phyloP scores from a whole-genome alignment of 2,113 vertebrate species.

The Macquaria australasica region DNA sequence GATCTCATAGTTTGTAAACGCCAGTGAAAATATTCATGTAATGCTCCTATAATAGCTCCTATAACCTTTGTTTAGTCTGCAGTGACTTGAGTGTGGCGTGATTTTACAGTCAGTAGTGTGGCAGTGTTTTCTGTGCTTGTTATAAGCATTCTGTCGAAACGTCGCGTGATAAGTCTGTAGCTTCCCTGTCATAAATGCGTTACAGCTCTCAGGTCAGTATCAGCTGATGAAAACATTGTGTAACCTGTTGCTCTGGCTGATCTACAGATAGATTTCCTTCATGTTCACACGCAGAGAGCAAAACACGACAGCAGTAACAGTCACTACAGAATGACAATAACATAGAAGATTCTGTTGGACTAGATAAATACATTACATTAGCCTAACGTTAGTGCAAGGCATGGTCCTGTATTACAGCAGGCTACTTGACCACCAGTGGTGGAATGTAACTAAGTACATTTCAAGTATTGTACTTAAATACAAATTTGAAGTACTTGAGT shows the following conservation, averaged over 20 bases:
- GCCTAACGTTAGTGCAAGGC: background rate
- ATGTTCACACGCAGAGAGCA: background rate
- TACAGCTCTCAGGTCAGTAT: background rate
- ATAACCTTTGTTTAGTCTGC: too few species aligned
- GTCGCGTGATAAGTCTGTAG: too few species aligned
- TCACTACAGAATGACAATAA: background rate
- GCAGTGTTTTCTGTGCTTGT: background rate
- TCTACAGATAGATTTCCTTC: background rate
- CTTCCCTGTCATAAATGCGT: background rate
- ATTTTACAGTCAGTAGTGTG: too few species aligned
- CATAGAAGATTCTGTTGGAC: background rate
- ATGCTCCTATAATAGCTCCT: background rate
- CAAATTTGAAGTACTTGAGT: too few species aligned
- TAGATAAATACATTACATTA: background rate
- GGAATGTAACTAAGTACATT: background rate
- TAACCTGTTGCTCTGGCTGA: conserved; percentile 28
- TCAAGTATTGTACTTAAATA: background rate
- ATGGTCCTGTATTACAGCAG: background rate
- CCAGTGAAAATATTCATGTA: background rate
- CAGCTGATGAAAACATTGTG: conserved; percentile 19
- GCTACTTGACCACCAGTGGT: background rate
- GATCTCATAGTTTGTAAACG: background rate
- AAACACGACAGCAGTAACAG: background rate
- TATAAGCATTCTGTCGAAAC: background rate
- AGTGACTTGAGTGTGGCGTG: too few species aligned